Conservation (phyloP, 2,888 invertebrate genomes). For the Tipula vernalis region DNA sequence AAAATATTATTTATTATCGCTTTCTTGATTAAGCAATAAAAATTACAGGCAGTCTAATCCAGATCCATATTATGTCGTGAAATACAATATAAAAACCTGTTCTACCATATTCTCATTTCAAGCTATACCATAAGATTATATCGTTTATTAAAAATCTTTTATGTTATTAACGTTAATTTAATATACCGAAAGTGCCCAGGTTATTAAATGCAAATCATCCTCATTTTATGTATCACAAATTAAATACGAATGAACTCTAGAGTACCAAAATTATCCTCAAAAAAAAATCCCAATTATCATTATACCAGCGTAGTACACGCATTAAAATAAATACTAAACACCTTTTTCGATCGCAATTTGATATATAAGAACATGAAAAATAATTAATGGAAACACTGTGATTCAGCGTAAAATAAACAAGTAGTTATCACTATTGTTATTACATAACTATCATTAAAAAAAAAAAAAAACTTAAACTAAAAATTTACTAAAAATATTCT, state of each 20-base stretch:
- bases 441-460: background rate
- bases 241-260: background rate
- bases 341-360: background rate
- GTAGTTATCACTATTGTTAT: background rate
- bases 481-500: background rate
- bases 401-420: slow-evolving; percentile 4
- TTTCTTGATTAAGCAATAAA: background rate
- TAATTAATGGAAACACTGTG: background rate
- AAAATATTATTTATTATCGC: background rate
- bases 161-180: background rate
- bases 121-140: background rate
- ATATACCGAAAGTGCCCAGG: background rate
- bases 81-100: background rate
- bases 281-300: background rate
- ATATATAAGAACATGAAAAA: background rate
- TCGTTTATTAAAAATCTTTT: background rate
- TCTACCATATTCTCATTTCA: background rate
- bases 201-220: background rate
- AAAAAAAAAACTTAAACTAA: background rate
- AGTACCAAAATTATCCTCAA: background rate
- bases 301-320: background rate
- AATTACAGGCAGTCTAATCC: background rate
- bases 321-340: background rate
- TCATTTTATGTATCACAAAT: background rate
- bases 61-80: background rate